Evolutionary conservation across 1,140 invertebrate genomes (phyloP), one percentile per base, ranked within the genome.

Genomic region (Battus philenor): DNA sequence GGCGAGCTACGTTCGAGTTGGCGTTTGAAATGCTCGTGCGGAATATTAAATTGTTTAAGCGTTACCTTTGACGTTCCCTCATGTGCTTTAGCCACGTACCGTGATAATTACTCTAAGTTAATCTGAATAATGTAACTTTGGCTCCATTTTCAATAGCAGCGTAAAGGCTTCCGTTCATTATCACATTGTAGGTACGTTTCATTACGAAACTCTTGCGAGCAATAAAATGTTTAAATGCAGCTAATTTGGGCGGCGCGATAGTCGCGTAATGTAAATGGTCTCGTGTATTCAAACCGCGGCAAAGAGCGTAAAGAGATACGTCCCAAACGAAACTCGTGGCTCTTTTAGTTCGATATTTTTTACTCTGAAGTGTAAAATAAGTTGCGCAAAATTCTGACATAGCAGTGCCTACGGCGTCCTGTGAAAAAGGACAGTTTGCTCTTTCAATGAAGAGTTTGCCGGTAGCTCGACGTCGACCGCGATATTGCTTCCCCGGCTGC

Each of bases 31-130:
- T 80, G 74, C 72, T 75, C 65, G 75, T 78, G 68, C 69, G 68
- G 80, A 84, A 82, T 84, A 84, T 84, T 80, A 84, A 84, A 82
- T 82, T 82, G 73, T 80, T 81, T 80, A 79, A 82, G 73, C 72
- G 72, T 77, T 79, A 77, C 78, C 76, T 79, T 84, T 78, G 74
- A 77, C 69, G 68, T 68, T 59, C 62, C 65, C 66, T 66, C 55
- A 50, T 54, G 48, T 67, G 58, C 56, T 59, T 65, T 63, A 63
- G 54, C 67, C 70, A 75, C 75, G 73, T 77, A 68, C 66, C 59
- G 59, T 67, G 59, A 75, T 80, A 80, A 84, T 84, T 80, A 78
- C 71, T 72, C 49, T 58, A 65, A 74, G 51, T 73, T 74, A 67
- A 77, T 77, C 67, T 68, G 55, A 59, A 74, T 68, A 79, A 72